Evolutionary conservation across 2,888 invertebrate species (phyloP).

Genomic region (Tipula lateralis): DNA sequence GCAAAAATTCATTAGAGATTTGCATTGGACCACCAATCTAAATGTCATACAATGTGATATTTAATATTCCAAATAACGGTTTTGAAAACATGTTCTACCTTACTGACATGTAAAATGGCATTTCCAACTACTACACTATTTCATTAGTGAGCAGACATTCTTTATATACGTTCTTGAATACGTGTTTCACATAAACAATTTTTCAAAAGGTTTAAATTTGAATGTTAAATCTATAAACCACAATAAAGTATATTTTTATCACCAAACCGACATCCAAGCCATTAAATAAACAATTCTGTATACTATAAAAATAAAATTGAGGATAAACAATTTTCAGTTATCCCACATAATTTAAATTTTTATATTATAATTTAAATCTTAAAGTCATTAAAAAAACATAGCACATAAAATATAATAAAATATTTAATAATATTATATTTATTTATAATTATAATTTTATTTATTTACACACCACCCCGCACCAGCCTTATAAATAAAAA

Average conservation of each 20-base stretch:
- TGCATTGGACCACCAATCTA: no score
- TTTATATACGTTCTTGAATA: no score
- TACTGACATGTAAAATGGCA: no score
- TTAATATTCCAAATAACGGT: no score
- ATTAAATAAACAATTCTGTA: not conserved
- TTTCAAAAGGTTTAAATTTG: not conserved
- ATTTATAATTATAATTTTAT: not conserved
- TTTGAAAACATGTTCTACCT: no score
- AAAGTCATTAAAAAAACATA: not conserved
- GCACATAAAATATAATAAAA: not conserved
- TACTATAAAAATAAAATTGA: not conserved
- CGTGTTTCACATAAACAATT: not conserved
- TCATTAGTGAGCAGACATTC: no score
- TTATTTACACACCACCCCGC: not conserved
- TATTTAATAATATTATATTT: not conserved
- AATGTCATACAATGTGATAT: no score
- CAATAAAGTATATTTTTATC: not conserved
- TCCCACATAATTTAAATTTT: not conserved
- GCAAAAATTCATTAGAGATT: no score
- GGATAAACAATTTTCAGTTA: not conserved
- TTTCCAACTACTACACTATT: no score
- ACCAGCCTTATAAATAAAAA: not conserved
- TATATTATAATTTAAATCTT: not conserved
- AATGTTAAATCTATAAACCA: not conserved
- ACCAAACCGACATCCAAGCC: not conserved